Evolutionary conservation across 2,797 vertebrate genomes (phyloP).

Genomic region (Nyctalus aviator): DNA sequence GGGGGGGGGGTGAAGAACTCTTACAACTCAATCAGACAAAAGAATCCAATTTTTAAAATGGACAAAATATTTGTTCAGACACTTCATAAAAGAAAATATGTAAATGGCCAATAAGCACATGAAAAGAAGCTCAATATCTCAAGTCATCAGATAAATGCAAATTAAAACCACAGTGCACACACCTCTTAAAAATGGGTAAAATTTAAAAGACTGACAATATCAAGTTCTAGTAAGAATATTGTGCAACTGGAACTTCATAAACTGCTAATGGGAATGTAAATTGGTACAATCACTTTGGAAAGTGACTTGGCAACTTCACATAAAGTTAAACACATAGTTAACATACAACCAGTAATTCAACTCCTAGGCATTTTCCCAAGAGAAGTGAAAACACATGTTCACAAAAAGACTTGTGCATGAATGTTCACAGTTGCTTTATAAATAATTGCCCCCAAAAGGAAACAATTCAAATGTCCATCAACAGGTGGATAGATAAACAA

Average conservation of each 20-base stretch:
- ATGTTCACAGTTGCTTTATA: slow-evolving; percentile 61
- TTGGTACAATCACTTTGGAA: slow-evolving; percentile 44
- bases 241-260: slow-evolving; percentile 28
- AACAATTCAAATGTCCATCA: slow-evolving; percentile 50
- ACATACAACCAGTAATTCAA: neutral
- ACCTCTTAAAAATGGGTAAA: neutral
- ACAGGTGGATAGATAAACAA: slow-evolving; percentile 3
- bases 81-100: slow-evolving; percentile 35
- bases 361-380: neutral
- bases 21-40: slow-evolving; percentile 56
- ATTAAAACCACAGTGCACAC: slow-evolving; percentile 25
- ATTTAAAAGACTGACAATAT: slow-evolving; percentile 39
- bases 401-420: slow-evolving; percentile 31
- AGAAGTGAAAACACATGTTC: slow-evolving; percentile 37
- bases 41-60: slow-evolving; percentile 10
- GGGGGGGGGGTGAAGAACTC: neutral
- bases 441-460: slow-evolving; percentile 32
- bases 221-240: slow-evolving; percentile 17
- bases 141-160: slow-evolving; percentile 41
- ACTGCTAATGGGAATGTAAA: slow-evolving; percentile 36
- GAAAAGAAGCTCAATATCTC: slow-evolving; percentile 44
- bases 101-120: slow-evolving; percentile 39
- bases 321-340: slow-evolving; percentile 50
- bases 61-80: slow-evolving; percentile 37
- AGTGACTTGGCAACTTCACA: slow-evolving; percentile 39